Evolutionary conservation across 2,113 vertebrate genomes (phyloP), one percentile per base, ranked within the genome.

Genomic region (Hypanus sabinus): DNA sequence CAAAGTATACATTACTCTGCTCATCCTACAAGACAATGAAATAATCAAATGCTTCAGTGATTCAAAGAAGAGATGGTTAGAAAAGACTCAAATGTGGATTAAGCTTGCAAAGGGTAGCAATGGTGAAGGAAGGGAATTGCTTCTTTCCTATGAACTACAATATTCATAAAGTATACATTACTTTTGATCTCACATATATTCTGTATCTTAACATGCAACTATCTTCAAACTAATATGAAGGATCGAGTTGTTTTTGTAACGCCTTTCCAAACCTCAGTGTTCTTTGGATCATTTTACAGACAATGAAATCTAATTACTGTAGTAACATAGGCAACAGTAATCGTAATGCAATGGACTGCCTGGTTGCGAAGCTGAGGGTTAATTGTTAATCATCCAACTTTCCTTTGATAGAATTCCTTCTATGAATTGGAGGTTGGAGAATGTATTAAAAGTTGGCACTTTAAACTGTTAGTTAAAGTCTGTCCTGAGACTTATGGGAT

Each of bases 1-100:
- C 96, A 94, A 99, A 98, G 96, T 99, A 98, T 87, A 83, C 94
- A 5, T 96, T 96, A 3, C 97, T 97, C 94, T 97, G 97, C 94
- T 95, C 97, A 96, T 98, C 96, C 98, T 99, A 83, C 85, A 95
- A 96, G 95, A n/a, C n/a, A 90, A 62, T 90, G 5, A 65, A 68
- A 90, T 11, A 83, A 90, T 20, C n/a, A 62, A 90, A 65, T 1
- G 11, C 18, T 65, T 90, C 30, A 65, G 30, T 65, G n/a, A 65
- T 90, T 90, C 60, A 60, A 55, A 36, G 16, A 81, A 46, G 7
- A 18, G 46, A 65, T 12, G 6, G 57, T n/a, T n/a, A 65, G 55
- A 24, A 30, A 87, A 18, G 27, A 4, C 5, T 6, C 5, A 30
- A 1, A 33, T 27, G 27, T 18, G 30, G 9, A 73, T 73, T 5